A percentile compares a stretch with the other conserved stretches of the same genome.
Conservation (phyloP, 2,113 vertebrate genomes). For the Vimba vimba region DNA sequence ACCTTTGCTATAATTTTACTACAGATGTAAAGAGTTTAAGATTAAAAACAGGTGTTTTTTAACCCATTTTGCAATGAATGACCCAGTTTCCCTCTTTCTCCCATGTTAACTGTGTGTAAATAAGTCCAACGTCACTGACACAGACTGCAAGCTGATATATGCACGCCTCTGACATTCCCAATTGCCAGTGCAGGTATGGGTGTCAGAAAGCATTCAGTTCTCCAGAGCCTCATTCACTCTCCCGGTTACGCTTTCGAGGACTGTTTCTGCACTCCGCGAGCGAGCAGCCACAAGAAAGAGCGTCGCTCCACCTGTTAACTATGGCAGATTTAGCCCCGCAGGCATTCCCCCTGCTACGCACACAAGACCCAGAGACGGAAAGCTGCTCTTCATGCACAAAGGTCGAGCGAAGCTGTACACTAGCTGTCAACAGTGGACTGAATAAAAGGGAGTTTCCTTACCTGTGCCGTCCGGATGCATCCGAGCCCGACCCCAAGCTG, state of each 20-base stretch:
- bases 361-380: slow-evolving; percentile 28
- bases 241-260: slow-evolving; percentile 18
- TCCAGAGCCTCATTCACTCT: not conserved
- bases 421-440: not conserved
- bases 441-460: slow-evolving; percentile 44
- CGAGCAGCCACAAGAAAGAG: slow-evolving; percentile 24
- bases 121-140: not conserved
- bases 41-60: not conserved
- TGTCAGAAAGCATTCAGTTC: slow-evolving; percentile 30
- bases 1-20: not conserved
- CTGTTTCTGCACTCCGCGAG: slow-evolving; percentile 12
- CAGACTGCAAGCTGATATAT: slow-evolving; percentile 24
- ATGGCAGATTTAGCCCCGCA: slow-evolving; percentile 36
- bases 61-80: not conserved
- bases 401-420: not conserved
- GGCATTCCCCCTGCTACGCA: slow-evolving; percentile 29
- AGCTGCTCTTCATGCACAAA: slow-evolving; percentile 53
- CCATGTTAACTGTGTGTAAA: not conserved
- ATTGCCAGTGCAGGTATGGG: slow-evolving; percentile 23
- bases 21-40: slow-evolving; percentile 1
- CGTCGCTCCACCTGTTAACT: slow-evolving; percentile 62
- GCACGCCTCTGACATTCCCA: slow-evolving; percentile 22
- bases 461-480: slow-evolving; percentile 54
- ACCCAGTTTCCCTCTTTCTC: slow-evolving; percentile 1
- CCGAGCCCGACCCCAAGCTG: slow-evolving; percentile 48